A percentile compares a stretch with the other conserved stretches of the same genome.
phyloP scores from a whole-genome alignment of 2,888 invertebrate species.

The Epinotia nisella region DNA sequence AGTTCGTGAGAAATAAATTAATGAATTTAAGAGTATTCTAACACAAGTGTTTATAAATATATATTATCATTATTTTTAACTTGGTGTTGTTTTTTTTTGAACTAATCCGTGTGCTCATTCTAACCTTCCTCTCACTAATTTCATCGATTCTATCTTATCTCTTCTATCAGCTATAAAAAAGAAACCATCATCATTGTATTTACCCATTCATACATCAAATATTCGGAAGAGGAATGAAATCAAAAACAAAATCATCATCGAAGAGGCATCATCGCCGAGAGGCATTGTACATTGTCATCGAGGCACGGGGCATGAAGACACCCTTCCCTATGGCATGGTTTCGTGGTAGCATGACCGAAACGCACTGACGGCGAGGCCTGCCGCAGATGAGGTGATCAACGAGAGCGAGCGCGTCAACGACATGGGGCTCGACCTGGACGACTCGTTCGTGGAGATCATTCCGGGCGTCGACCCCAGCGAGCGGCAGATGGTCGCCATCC shows the following conservation, averaged over 20 bases:
- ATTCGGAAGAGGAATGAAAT: constrained; percentile 55
- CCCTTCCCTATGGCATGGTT: constrained; percentile 54
- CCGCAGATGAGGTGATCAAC: constrained; percentile 92
- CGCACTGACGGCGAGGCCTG: constrained; percentile 60
- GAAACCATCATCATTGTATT: constrained; percentile 47
- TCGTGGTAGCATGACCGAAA: constrained; percentile 48
- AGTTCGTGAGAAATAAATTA: constrained; percentile 84
- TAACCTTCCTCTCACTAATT: constrained; percentile 60
- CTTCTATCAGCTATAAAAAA: constrained; percentile 80
- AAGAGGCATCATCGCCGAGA: constrained; percentile 23
- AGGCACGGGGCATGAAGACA: constrained; percentile 70
- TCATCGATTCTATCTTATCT: constrained; percentile 76
- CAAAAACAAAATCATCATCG: constrained; percentile 30
- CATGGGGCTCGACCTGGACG: constrained; percentile 96
- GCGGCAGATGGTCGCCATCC: constrained; percentile 66
- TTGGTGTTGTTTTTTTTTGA: constrained; percentile 72
- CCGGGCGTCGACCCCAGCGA: constrained; percentile 82
- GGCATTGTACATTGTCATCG: constrained; percentile 63
- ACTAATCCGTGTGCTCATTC: constrained; percentile 74
- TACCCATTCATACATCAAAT: constrained; percentile 37
- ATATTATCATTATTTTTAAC: constrained; percentile 84
- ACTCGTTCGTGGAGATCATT: constrained; percentile 94
- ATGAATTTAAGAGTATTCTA: constrained; percentile 85
- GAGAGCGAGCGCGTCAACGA: constrained; percentile 96
- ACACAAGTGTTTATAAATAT: constrained; percentile 86